A percentile compares a stretch with the other conserved stretches of the same genome.
Evolutionary conservation across 2,888 invertebrate species (phyloP).

Genomic region (Scaeva pyrastri): DNA sequence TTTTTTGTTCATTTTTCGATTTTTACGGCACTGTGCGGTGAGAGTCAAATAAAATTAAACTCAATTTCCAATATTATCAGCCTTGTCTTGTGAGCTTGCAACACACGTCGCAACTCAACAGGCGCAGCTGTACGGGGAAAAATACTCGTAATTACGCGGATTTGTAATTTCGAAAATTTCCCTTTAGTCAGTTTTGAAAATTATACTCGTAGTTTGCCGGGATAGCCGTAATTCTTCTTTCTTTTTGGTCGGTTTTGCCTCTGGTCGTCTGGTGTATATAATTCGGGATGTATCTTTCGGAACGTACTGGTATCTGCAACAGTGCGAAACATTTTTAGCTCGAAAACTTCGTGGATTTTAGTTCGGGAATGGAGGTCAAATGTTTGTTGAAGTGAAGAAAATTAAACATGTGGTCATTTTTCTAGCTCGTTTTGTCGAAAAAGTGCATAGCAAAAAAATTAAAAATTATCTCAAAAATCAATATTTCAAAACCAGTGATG

Average conservation of each 20-base stretch:
- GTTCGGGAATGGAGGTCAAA: slow-evolving; percentile 47
- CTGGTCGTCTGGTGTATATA: slow-evolving; percentile 35
- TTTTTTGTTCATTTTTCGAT: slow-evolving; percentile 4
- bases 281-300: slow-evolving; percentile 31
- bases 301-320: slow-evolving; percentile 57
- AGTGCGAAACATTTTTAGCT: slow-evolving; percentile 58
- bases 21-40: neutral
- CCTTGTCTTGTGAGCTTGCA: slow-evolving; percentile 34
- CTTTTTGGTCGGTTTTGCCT: slow-evolving; percentile 30
- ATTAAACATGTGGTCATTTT: slow-evolving; percentile 5
- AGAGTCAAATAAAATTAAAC: slow-evolving; percentile 27
- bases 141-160: slow-evolving; percentile 36
- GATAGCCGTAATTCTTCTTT: slow-evolving; percentile 33
- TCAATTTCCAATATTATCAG: slow-evolving; percentile 56
- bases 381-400: slow-evolving; percentile 37
- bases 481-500: slow-evolving; percentile 16
- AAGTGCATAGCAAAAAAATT: neutral
- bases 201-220: slow-evolving; percentile 65
- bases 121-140: slow-evolving; percentile 23
- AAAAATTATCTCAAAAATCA: slow-evolving; percentile 2
- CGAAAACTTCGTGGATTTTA: slow-evolving; percentile 33
- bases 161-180: slow-evolving; percentile 51
- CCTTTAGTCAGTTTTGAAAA: slow-evolving; percentile 51
- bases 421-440: neutral
- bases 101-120: slow-evolving; percentile 18